Evolutionary conservation across 2,113 vertebrate genomes (phyloP), one percentile per base, ranked within the genome.

Genomic region (Microcebus jonahi): DNA sequence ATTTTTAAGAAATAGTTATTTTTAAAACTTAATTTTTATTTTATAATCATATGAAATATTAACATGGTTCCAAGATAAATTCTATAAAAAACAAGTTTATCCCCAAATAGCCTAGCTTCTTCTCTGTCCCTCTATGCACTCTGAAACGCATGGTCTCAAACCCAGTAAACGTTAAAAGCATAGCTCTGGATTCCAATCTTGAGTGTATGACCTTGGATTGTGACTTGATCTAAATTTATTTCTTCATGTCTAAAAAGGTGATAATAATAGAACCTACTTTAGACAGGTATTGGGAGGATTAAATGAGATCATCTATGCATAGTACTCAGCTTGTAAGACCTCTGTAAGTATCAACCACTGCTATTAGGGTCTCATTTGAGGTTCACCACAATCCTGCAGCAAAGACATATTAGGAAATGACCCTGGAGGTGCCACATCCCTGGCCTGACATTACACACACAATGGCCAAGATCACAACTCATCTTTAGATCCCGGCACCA

Each of bases 1-100:
- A 34, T 48, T 80, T 73, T 57, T 42, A 42, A 70, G 27, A 36
- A 55, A 59, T 9, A 88, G 4, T 45, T 90, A 76, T 55, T 83
- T 93, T 82, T 87, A 45, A 42, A 92, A 82, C 23, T 57, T 59
- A 95, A 59, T n/a, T 90, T 87, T 71, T 57, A 29, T 68, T 84
- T 50, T 50, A 87, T 50, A 95, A 91, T 61, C 70, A 75, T 45
- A 23, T 83, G 75, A 92, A 94, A 94, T 65, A 90, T 31, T 77
- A 39, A 67, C n/a, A 92, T 39, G 42, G 27, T 65, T 80, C 70
- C 45, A 87, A 96, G 71, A 36, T 13, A 50, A 77, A 82, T 85
- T 80, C 12, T 59, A 75, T 39, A 89, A 76, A 92, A 84, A 80
- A 25, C 6, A 65, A 73, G 45, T 59, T 45, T 39, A 61, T 45